Conservation (phyloP, 2,113 vertebrate species). For the Seriola dumerili region DNA sequence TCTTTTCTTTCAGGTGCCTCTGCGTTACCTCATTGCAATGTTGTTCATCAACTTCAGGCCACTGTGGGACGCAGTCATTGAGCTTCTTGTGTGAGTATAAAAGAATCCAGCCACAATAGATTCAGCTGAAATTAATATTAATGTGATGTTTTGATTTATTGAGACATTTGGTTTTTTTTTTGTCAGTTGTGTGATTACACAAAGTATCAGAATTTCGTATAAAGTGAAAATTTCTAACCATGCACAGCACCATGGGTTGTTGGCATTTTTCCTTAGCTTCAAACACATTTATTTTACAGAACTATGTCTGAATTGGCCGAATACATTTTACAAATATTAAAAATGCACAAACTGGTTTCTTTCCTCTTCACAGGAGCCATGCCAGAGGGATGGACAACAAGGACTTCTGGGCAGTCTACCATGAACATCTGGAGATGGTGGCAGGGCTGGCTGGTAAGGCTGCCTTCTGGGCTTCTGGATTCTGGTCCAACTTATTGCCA, state of each 20-base stretch:
- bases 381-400: slow-evolving; percentile 96
- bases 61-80: slow-evolving; percentile 94
- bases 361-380: slow-evolving; percentile 85
- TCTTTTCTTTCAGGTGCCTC: slow-evolving; percentile 87
- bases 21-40: slow-evolving; percentile 95
- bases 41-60: slow-evolving; percentile 95
- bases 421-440: slow-evolving; percentile 93
- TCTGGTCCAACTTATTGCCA: background rate
- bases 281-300: background rate
- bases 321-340: background rate
- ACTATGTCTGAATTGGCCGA: background rate
- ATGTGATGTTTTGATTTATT: background rate
- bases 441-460: slow-evolving; percentile 84
- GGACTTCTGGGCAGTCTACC: slow-evolving; percentile 93
- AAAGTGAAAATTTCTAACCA: background rate
- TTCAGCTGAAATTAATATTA: background rate
- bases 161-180: background rate
- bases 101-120: background rate
- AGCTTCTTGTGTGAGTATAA: slow-evolving; percentile 92
- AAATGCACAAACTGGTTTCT: background rate
- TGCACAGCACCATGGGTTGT: background rate
- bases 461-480: background rate
- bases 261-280: background rate
- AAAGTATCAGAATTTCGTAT: background rate
- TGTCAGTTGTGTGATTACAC: too few relatives aligned